A percentile compares a stretch with the other conserved stretches of the same genome.
These are phyloP conservation scores for Cerastis leucographa DNA, from an alignment of 2,888 invertebrate genomes.

Conservation along the genomic window DNA sequence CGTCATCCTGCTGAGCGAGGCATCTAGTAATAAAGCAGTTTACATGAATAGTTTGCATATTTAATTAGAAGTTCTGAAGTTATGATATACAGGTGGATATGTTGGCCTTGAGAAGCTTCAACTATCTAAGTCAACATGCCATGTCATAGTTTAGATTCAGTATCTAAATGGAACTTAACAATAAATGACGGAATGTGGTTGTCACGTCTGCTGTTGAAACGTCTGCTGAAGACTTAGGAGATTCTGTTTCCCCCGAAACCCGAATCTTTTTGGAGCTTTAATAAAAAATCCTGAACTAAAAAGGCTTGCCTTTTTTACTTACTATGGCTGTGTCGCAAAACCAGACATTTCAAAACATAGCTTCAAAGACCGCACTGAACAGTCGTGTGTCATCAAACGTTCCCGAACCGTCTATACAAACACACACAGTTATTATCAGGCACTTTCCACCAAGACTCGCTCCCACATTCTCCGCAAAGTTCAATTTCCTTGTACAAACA, in stretches of 20 bases:
- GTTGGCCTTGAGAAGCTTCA: slow-evolving; percentile 7
- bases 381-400: not conserved
- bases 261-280: not conserved
- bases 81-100: slow-evolving; percentile 1
- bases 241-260: not conserved
- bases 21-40: slow-evolving; percentile 61
- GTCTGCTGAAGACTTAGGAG: not conserved
- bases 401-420: slow-evolving; percentile 13
- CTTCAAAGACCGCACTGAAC: not conserved
- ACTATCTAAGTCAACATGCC: not conserved
- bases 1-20: slow-evolving; percentile 38
- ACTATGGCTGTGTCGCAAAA: not conserved
- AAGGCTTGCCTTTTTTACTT: not conserved
- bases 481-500: slow-evolving; percentile 69
- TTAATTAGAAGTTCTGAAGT: slow-evolving; percentile 22
- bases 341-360: slow-evolving; percentile 4
- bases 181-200: not conserved
- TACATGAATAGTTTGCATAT: slow-evolving; percentile 46
- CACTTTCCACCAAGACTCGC: slow-evolving; percentile 31
- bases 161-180: not conserved
- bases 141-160: not conserved
- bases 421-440: slow-evolving; percentile 25
- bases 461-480: slow-evolving; percentile 46
- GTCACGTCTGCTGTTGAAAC: too few relatives aligned
- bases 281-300: not conserved